Conservation (phyloP, 2,888 invertebrate genomes). For the Polietes domitor region DNA sequence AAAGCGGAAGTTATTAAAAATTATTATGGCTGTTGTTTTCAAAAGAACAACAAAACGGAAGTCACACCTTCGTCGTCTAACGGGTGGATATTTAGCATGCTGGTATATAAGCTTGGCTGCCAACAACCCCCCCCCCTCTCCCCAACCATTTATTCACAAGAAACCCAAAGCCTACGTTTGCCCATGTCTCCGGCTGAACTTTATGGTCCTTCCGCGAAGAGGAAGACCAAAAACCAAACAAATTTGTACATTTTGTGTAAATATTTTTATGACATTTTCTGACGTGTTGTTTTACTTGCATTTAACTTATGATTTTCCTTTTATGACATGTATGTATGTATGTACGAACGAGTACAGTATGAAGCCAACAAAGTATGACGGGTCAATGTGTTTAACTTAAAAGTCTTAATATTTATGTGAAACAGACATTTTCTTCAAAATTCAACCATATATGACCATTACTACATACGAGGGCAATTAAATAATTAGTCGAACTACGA, state of each 20-base stretch:
- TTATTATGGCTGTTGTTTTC: neutral
- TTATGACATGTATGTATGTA: neutral
- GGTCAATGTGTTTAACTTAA: too few relatives aligned
- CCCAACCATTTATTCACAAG: neutral
- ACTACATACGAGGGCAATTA: too few relatives aligned
- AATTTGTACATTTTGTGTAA: constrained; percentile 2
- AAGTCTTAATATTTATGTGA: too few relatives aligned
- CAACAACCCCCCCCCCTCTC: neutral
- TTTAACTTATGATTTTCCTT: neutral
- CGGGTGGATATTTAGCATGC: constrained; percentile 27
- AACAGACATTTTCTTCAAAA: too few relatives aligned
- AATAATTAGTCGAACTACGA: too few relatives aligned
- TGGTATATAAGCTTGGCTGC: neutral
- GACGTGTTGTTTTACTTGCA: neutral
- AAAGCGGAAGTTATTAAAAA: constrained; percentile 33
- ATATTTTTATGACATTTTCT: neutral
- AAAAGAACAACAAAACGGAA: constrained; percentile 43
- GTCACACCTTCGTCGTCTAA: constrained; percentile 59
- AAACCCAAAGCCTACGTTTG: neutral
- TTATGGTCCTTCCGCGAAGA: neutral
- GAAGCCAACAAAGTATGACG: neutral
- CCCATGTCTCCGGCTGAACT: neutral
- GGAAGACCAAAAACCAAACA: neutral
- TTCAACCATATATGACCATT: too few relatives aligned
- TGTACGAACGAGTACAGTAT: neutral